phyloP scores from a whole-genome alignment of 2,888 invertebrate genomes.

The Corbicula japonica region DNA sequence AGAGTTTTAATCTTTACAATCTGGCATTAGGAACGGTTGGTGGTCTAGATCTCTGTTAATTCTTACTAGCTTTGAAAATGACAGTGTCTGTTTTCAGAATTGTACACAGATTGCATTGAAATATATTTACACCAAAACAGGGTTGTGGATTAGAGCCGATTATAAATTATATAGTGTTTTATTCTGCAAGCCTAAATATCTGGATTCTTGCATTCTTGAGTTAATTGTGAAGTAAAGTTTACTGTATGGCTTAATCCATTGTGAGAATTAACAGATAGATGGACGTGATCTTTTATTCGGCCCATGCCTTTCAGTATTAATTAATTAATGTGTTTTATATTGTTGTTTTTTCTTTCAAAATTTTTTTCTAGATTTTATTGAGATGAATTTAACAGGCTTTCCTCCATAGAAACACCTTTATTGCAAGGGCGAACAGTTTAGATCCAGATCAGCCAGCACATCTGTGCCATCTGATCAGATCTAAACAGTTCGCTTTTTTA shows the following conservation, averaged over 20 bases:
- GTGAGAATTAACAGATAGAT: too few species aligned
- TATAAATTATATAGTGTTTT: not conserved
- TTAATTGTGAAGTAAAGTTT: too few species aligned
- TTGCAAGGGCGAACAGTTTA: too few species aligned
- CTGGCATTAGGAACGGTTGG: not conserved
- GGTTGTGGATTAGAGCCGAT: not conserved
- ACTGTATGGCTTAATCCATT: too few species aligned
- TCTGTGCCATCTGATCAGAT: too few species aligned
- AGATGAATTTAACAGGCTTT: too few species aligned
- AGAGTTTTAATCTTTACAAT: not conserved
- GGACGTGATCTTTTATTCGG: not conserved
- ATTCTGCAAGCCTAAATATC: constrained; percentile 21
- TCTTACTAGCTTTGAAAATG: not conserved
- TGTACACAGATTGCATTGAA: not conserved
- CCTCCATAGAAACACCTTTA: too few species aligned
- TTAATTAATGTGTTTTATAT: not conserved
- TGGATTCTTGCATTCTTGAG: constrained; percentile 30
- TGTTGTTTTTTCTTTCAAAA: not conserved
- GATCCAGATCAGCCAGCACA: too few species aligned
- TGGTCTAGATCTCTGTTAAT: not conserved
- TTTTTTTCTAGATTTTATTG: too few species aligned
- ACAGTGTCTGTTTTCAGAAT: not conserved
- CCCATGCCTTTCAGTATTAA: not conserved
- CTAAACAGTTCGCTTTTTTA: too few species aligned
- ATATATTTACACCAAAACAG: not conserved